A percentile compares a stretch with the other conserved stretches of the same genome.
Evolutionary conservation across 2,113 vertebrate genomes (phyloP).

Genomic region (Ifrita kowaldi): DNA sequence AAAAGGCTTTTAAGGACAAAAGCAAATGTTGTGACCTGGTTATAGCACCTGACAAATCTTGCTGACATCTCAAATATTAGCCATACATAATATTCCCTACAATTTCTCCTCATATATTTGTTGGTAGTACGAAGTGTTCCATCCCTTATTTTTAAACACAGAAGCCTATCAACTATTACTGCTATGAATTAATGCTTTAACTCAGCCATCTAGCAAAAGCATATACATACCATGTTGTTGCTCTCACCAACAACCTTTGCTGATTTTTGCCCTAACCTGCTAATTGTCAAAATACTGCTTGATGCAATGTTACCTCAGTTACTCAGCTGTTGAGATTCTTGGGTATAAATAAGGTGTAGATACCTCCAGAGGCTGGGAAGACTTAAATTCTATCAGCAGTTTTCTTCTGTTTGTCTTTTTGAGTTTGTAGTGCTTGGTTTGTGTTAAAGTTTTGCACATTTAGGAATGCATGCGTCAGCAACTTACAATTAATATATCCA

Average conservation of each 20-base stretch:
- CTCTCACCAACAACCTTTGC: background rate
- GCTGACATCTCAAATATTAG: background rate
- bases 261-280: background rate
- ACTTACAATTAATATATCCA: background rate
- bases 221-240: background rate
- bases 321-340: background rate
- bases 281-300: background rate
- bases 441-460: background rate
- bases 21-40: background rate
- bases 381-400: background rate
- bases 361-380: background rate
- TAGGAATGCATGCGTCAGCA: background rate
- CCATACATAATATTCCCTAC: background rate
- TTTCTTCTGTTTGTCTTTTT: background rate
- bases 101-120: background rate
- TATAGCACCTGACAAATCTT: background rate
- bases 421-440: background rate
- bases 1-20: background rate
- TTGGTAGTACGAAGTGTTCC: background rate
- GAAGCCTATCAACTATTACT: background rate
- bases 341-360: background rate
- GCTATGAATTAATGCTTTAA: background rate
- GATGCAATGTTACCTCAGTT: background rate
- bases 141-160: background rate
- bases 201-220: background rate